These are phyloP conservation scores for Lagria hirta DNA, from an alignment of 2,888 invertebrate genomes.

Conservation along the genomic window DNA sequence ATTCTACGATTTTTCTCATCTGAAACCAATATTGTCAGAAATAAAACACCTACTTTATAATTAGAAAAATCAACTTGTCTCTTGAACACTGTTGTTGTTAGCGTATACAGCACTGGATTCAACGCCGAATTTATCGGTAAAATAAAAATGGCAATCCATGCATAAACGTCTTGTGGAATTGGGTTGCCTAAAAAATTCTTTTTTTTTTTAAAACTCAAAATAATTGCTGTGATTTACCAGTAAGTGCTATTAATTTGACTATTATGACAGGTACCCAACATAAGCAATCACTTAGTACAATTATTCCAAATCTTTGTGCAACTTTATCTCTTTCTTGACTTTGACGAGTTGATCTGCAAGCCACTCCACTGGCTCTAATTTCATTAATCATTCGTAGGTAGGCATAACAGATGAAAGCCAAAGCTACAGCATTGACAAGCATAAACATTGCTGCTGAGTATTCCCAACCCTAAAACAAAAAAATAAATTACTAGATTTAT, in stretches of 20 bases:
- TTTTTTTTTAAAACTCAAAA: too few relatives aligned
- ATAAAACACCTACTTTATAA: not conserved
- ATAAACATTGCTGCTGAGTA: slow-evolving; percentile 62
- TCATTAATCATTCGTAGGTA: slow-evolving; percentile 61
- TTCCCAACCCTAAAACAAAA: slow-evolving; percentile 62
- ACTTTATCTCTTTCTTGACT: slow-evolving; percentile 59
- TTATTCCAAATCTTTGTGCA: slow-evolving; percentile 62
- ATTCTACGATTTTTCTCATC: slow-evolving; percentile 46
- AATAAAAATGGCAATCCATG: slow-evolving; percentile 63
- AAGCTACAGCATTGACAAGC: slow-evolving; percentile 58
- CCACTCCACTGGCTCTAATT: slow-evolving; percentile 60
- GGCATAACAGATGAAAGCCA: slow-evolving; percentile 60
- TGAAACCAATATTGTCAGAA: slow-evolving; percentile 23
- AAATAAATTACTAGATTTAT: too few relatives aligned
- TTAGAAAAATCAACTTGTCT: slow-evolving; percentile 53
- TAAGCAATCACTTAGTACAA: slow-evolving; percentile 62
- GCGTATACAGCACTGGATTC: slow-evolving; percentile 64
- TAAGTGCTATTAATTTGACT: slow-evolving; percentile 59
- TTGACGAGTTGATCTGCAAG: slow-evolving; percentile 61
- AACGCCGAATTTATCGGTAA: slow-evolving; percentile 64
- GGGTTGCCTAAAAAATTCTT: slow-evolving; percentile 57
- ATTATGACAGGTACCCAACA: slow-evolving; percentile 64
- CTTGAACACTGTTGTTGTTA: slow-evolving; percentile 63
- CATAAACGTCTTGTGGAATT: slow-evolving; percentile 60
- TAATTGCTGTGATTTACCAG: slow-evolving; percentile 49